Percentiles rank a stretch among this genome's conserved stretches.
Conservation (phyloP, 2,888 invertebrate genomes). For the Aphodius granarius region DNA sequence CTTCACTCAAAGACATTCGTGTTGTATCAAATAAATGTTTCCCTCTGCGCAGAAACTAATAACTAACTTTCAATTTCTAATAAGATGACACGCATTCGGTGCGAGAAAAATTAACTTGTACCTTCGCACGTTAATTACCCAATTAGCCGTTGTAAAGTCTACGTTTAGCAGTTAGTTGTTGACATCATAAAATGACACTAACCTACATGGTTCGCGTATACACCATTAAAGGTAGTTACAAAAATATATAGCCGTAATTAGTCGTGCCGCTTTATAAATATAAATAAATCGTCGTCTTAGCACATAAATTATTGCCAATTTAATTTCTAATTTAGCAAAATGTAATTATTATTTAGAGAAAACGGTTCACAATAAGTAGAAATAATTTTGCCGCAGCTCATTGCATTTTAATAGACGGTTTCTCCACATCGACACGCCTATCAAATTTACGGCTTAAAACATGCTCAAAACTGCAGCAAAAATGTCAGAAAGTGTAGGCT, state of each 20-base stretch:
- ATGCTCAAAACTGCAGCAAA: not conserved
- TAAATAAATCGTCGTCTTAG: not conserved
- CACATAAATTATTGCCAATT: not conserved
- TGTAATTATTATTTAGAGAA: not conserved
- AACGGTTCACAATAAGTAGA: not conserved
- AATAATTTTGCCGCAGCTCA: not conserved
- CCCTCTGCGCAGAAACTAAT: no score
- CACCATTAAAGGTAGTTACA: not conserved
- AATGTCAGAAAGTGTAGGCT: not conserved
- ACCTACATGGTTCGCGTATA: not conserved
- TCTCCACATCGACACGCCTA: not conserved
- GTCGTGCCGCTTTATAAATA: not conserved
- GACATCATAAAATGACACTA: not conserved
- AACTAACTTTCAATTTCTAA: not conserved
- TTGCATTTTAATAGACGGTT: not conserved
- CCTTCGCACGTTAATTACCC: not conserved
- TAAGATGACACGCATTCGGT: not conserved
- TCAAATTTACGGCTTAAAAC: not conserved
- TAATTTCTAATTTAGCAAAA: not conserved
- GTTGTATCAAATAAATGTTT: no score
- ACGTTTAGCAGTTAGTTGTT: not conserved
- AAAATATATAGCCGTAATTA: not conserved
- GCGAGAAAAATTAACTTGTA: not conserved
- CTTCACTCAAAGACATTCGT: no score
- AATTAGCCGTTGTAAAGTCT: not conserved